A percentile compares a stretch with the other conserved stretches of the same genome.
Conservation (phyloP, 2,113 vertebrate genomes). For the Anarrhichthys ocellatus region DNA sequence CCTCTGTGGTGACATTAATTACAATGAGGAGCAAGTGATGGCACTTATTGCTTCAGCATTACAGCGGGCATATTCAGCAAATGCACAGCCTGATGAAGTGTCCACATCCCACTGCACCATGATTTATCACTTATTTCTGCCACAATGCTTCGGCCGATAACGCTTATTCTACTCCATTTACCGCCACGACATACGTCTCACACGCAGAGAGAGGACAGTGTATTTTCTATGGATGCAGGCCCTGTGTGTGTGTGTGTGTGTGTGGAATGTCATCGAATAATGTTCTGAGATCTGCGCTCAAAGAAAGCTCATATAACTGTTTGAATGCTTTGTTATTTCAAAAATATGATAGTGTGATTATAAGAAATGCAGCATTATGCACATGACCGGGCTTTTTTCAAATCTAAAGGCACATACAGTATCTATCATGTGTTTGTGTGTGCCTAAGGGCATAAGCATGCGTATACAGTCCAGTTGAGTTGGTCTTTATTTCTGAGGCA, state of each 20-base stretch:
- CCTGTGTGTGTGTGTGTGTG: neutral
- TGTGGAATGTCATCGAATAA: constrained; percentile 17
- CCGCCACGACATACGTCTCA: constrained; percentile 19
- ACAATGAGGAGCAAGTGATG: constrained; percentile 50
- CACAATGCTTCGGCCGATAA: constrained; percentile 55
- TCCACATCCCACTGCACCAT: constrained; percentile 39
- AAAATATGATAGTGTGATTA: constrained; percentile 6
- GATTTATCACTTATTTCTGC: constrained; percentile 73
- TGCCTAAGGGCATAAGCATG: constrained; percentile 20
- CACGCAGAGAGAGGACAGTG: neutral
- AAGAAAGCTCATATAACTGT: constrained; percentile 19
- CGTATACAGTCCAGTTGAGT: constrained; percentile 24
- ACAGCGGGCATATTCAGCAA: constrained; percentile 59
- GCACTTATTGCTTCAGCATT: constrained; percentile 52
- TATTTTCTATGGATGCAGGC: constrained; percentile 24
- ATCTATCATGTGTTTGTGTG: constrained; percentile 30
- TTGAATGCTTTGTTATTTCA: constrained; percentile 8
- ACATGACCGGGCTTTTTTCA: constrained; percentile 7
- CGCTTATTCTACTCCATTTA: constrained; percentile 49
- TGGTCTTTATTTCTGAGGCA: constrained; percentile 23
- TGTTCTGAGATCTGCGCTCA: neutral
- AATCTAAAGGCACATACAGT: constrained; percentile 6
- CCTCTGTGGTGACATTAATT: constrained; percentile 69
- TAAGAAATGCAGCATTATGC: constrained; percentile 6
- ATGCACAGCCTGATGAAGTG: constrained; percentile 63